phyloP scores from a whole-genome alignment of 2,888 invertebrate species.

The Xylota sylvarum region DNA sequence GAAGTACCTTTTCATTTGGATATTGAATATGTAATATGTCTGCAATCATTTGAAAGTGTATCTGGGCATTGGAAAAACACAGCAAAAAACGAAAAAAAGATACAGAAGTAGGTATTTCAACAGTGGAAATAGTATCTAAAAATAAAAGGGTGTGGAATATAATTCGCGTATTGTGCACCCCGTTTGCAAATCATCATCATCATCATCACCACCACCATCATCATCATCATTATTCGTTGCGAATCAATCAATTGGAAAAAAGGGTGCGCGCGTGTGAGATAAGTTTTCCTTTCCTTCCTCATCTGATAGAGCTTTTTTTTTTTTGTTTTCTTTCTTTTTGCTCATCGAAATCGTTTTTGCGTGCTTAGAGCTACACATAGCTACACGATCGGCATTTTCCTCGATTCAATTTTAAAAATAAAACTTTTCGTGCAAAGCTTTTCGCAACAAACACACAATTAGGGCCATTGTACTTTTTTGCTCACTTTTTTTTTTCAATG shows the following conservation, averaged over 20 bases:
- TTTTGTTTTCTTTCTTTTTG: constrained; percentile 31
- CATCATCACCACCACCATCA: constrained; percentile 20
- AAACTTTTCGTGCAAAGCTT: constrained; percentile 71
- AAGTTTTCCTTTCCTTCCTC: constrained; percentile 67
- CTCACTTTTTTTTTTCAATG: constrained; percentile 44
- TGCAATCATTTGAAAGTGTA: constrained; percentile 49
- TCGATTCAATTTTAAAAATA: constrained; percentile 70
- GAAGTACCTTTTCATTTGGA: constrained; percentile 66
- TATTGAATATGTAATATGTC: constrained; percentile 67
- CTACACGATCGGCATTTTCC: constrained; percentile 62
- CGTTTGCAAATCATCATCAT: constrained; percentile 44
- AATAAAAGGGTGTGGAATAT: constrained; percentile 67
- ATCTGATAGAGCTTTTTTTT: constrained; percentile 58
- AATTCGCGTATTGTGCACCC: constrained; percentile 33
- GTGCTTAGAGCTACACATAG: constrained; percentile 44
- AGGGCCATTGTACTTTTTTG: constrained; percentile 77
- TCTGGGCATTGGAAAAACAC: constrained; percentile 44
- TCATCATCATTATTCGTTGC: constrained; percentile 34
- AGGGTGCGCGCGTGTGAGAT: constrained; percentile 75
- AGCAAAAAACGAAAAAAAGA: constrained; percentile 3
- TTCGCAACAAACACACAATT: constrained; percentile 77
- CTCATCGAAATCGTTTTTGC: constrained; percentile 64
- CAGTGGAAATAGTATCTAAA: constrained; percentile 15
- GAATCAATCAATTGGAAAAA: constrained; percentile 76
- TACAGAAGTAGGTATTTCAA: constrained; percentile 47